phyloP scores from a whole-genome alignment of 2,797 vertebrate genomes.

The Galago senegalensis region DNA sequence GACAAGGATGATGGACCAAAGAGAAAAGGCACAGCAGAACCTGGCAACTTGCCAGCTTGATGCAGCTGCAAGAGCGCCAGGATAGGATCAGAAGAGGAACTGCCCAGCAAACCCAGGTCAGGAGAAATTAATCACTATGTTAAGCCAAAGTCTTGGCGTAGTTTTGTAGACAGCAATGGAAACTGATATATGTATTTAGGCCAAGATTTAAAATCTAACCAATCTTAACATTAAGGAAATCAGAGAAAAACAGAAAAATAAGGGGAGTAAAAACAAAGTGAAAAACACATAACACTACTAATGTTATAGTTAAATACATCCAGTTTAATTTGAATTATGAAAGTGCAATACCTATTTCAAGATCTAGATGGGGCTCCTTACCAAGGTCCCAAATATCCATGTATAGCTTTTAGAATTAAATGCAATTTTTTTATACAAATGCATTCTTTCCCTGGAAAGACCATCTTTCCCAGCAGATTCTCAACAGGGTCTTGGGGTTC shows the following conservation, averaged over 20 bases:
- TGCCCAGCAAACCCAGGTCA: not conserved
- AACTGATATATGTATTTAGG: constrained; percentile 7
- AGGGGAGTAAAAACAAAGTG: not conserved
- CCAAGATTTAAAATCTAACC: constrained; percentile 62
- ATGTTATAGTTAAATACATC: constrained; percentile 17
- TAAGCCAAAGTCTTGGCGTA: not conserved
- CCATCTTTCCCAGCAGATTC: not conserved
- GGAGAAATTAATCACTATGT: not conserved
- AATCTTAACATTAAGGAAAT: constrained; percentile 18
- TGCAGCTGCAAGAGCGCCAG: not conserved
- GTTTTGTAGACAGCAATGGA: not conserved
- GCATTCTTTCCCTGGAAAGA: constrained; percentile 37
- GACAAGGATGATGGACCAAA: not conserved
- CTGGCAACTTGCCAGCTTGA: not conserved
- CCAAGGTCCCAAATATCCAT: constrained; percentile 44
- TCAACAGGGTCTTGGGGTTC: not conserved
- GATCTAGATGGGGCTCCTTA: constrained; percentile 40
- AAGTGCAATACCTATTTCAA: constrained; percentile 64
- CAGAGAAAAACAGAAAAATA: not conserved
- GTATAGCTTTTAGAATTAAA: constrained; percentile 19
- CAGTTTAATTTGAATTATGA: constrained; percentile 65
- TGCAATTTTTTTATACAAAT: not conserved
- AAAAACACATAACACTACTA: constrained; percentile 58
- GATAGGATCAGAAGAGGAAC: not conserved
- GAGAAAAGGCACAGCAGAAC: not conserved